Conservation (phyloP, 2,797 vertebrate genomes). For the Hapalemur alaotrensis region DNA sequence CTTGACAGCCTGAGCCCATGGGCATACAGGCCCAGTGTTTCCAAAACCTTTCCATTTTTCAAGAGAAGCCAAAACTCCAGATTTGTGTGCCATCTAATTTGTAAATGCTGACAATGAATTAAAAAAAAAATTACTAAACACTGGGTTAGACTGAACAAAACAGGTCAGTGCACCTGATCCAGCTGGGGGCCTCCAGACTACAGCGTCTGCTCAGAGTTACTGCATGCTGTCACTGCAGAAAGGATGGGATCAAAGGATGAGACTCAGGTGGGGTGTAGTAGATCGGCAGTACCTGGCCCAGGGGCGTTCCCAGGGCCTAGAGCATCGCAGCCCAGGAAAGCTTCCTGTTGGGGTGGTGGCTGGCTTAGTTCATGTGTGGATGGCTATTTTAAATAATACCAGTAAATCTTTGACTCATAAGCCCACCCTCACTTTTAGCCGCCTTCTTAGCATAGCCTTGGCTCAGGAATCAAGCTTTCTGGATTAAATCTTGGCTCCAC, state of each 20-base stretch:
- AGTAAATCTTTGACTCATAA: not conserved
- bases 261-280: not conserved
- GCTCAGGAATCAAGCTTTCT: not conserved
- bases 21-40: not conserved
- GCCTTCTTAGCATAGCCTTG: not conserved
- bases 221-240: fast-evolving
- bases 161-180: fast-evolving
- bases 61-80: not conserved
- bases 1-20: not conserved
- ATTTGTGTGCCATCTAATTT: not conserved
- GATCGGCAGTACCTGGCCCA: not conserved
- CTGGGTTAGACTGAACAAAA: not conserved
- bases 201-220: not conserved
- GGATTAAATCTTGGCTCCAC: not conserved
- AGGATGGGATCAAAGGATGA: not conserved
- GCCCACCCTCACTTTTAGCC: not conserved
- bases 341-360: not conserved
- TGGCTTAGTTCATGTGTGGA: not conserved
- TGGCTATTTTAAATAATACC: not conserved
- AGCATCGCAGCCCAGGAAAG: not conserved
- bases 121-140: not conserved
- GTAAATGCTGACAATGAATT: not conserved
- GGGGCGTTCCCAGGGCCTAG: not conserved
- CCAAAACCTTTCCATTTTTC: not conserved
- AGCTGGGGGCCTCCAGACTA: not conserved